Evolutionary conservation across 2,888 invertebrate genomes (phyloP).

Genomic region (Neoitamus cyanurus): DNA sequence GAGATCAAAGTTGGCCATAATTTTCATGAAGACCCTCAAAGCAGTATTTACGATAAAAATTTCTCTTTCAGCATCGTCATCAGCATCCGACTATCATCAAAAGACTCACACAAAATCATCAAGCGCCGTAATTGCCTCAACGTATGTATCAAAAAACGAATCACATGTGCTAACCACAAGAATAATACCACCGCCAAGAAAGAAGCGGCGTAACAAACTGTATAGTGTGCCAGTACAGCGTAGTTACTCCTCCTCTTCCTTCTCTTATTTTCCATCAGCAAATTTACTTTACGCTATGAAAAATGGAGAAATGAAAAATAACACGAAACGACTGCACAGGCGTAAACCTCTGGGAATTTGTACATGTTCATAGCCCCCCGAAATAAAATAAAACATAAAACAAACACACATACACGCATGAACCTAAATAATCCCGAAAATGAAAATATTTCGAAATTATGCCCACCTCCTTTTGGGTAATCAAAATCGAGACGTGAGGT

Average conservation of each 20-base stretch:
- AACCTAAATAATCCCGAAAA: neutral
- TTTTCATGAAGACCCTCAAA: neutral
- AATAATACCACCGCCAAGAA: slow-evolving; percentile 62
- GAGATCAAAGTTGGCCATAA: neutral
- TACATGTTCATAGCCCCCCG: slow-evolving; percentile 65
- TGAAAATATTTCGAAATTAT: neutral
- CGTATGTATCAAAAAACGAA: slow-evolving; percentile 64
- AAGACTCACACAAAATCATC: slow-evolving; percentile 44
- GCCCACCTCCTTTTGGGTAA: neutral
- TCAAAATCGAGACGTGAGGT: slow-evolving; percentile 1
- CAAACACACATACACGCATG: slow-evolving; percentile 55
- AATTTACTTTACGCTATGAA: slow-evolving; percentile 44
- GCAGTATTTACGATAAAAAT: neutral
- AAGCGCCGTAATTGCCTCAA: slow-evolving; percentile 53
- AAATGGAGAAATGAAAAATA: slow-evolving; percentile 51
- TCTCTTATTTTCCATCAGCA: slow-evolving; percentile 49
- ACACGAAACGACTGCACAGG: slow-evolving; percentile 59
- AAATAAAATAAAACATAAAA: slow-evolving; percentile 56
- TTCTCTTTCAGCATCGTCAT: slow-evolving; percentile 49
- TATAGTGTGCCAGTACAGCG: slow-evolving; percentile 20
- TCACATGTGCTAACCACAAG: slow-evolving; percentile 54
- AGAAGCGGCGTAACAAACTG: slow-evolving; percentile 57
- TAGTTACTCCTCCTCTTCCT: slow-evolving; percentile 50
- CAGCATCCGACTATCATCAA: slow-evolving; percentile 34
- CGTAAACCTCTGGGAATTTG: slow-evolving; percentile 62